Evolutionary conservation across 2,888 invertebrate species (phyloP).

Genomic region (Eupeodes luniger): DNA sequence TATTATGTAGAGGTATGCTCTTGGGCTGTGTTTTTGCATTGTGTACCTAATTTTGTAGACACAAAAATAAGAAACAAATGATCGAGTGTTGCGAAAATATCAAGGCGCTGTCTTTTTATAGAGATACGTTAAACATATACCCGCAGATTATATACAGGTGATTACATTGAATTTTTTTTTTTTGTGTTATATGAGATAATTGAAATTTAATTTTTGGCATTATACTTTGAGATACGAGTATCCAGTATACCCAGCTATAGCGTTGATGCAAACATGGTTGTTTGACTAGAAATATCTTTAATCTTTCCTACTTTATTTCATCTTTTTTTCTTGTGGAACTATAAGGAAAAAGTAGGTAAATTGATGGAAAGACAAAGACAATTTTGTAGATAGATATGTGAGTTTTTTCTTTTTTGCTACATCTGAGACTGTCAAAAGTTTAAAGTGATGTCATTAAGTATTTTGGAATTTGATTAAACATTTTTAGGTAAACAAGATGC

Average conservation of each 20-base stretch:
- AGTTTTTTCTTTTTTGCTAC: background rate
- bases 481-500: no score
- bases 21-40: constrained; percentile 53
- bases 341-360: background rate
- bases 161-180: constrained; percentile 46
- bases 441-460: background rate
- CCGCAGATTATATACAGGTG: constrained; percentile 62
- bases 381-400: background rate
- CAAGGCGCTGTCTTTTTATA: constrained; percentile 46
- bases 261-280: background rate
- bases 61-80: constrained; percentile 59
- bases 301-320: background rate
- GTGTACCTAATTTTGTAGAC: constrained; percentile 30
- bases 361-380: background rate
- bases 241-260: background rate
- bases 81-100: constrained; percentile 74
- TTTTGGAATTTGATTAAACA: background rate
- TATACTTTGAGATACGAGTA: background rate
- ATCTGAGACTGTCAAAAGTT: background rate
- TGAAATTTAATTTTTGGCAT: constrained; percentile 66
- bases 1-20: constrained; percentile 15
- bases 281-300: constrained; percentile 30
- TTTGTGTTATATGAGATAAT: constrained; percentile 48
- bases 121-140: no score
- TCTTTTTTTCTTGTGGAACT: background rate